Conservation (phyloP, 1,140 invertebrate species). For the Andrena cerasifolii region DNA sequence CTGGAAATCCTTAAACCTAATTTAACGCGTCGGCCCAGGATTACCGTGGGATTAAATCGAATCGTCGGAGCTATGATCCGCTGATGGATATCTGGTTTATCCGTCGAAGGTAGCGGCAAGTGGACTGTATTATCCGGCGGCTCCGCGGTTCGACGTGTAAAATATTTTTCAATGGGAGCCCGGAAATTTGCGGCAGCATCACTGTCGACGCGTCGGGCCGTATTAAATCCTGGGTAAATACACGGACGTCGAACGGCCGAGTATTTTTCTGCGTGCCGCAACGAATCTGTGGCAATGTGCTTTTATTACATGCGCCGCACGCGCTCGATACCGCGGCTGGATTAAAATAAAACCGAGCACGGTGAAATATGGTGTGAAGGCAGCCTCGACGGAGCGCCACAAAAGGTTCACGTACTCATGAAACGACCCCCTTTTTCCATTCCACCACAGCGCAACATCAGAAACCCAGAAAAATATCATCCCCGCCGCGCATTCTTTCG, state of each 20-base stretch:
- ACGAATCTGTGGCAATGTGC: neutral
- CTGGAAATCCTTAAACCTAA: slow-evolving; percentile 9
- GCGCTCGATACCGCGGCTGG: neutral
- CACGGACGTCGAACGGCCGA: neutral
- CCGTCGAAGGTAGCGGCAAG: too few relatives aligned
- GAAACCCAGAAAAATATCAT: neutral
- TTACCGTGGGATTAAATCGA: neutral
- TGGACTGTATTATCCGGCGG: too few relatives aligned
- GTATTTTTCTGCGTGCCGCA: neutral
- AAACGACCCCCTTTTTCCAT: neutral
- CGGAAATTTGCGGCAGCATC: too few relatives aligned
- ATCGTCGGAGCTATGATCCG: neutral
- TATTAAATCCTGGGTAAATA: neutral
- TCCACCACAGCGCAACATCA: neutral
- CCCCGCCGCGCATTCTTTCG: neutral
- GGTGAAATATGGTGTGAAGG: neutral
- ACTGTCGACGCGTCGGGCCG: neutral
- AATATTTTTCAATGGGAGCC: too few relatives aligned
- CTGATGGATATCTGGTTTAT: slow-evolving; percentile 5
- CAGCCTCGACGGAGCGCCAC: neutral
- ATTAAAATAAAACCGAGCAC: neutral
- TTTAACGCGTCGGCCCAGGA: neutral
- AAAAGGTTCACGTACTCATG: neutral
- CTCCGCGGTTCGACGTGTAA: too few relatives aligned
- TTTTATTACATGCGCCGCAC: neutral